Conservation (phyloP, 2,797 vertebrate species). For the Melanotaenia boesemani region DNA sequence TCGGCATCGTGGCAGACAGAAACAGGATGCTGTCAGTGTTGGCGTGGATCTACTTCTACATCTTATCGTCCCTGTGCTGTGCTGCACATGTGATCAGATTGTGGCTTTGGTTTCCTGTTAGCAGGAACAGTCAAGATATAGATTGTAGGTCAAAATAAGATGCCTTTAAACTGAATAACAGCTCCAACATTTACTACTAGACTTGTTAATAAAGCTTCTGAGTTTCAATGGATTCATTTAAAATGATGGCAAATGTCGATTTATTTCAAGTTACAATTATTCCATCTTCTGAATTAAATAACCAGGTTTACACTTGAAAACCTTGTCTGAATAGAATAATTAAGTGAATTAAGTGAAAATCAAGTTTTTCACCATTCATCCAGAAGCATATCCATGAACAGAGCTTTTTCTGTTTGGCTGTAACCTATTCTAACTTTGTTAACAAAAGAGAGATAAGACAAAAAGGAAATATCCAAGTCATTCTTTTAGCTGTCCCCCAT, state of each 20-base stretch:
- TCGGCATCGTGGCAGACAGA: constrained; percentile 36
- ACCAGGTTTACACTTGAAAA: not conserved
- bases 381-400: too few relatives aligned
- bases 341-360: not conserved
- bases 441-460: too few relatives aligned
- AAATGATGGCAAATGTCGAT: not conserved
- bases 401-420: too few relatives aligned
- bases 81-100: not conserved
- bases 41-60: not conserved
- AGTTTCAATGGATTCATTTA: not conserved
- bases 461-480: too few relatives aligned
- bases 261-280: not conserved
- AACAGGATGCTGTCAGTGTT: constrained; percentile 15
- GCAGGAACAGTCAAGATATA: not conserved
- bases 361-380: too few relatives aligned
- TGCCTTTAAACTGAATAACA: not conserved
- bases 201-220: not conserved
- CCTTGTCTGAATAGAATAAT: not conserved
- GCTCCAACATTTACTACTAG: not conserved
- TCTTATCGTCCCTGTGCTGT: not conserved
- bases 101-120: constrained; percentile 10
- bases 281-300: not conserved
- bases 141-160: not conserved
- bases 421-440: too few relatives aligned
- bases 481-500: too few relatives aligned